Conservation (phyloP, 2,888 invertebrate species). For the Ormyrus nitidulus region DNA sequence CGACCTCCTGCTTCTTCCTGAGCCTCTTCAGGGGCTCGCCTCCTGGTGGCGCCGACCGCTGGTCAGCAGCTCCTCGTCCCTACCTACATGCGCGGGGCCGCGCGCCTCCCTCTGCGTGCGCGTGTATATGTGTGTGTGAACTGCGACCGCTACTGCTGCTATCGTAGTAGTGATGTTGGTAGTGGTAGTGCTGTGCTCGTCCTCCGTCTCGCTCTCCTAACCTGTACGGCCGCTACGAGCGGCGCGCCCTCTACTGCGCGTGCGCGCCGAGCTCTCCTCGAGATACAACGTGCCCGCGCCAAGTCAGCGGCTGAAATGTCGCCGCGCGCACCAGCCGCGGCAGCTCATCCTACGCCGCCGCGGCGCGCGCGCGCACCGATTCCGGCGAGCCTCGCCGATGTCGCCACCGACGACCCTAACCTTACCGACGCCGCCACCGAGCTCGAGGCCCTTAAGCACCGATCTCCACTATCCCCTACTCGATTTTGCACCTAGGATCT, state of each 20-base stretch:
- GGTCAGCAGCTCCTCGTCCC: neutral
- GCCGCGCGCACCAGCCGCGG: slow-evolving; percentile 20
- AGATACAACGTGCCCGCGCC: slow-evolving; percentile 49
- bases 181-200: neutral
- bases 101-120: slow-evolving; percentile 5
- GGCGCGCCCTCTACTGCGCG: neutral
- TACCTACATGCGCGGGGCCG: neutral
- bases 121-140: neutral
- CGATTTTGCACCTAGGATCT: neutral
- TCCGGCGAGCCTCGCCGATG: neutral
- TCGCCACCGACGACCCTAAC: slow-evolving; percentile 22
- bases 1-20: no score
- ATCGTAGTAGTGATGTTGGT: no score
- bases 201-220: slow-evolving; percentile 32
- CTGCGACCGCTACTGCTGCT: no score
- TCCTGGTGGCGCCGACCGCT: slow-evolving; percentile 4
- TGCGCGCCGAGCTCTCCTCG: neutral
- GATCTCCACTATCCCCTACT: neutral
- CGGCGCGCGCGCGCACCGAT: slow-evolving; percentile 14
- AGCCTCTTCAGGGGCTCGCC: neutral
- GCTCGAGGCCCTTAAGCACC: neutral
- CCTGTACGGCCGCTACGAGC: slow-evolving; percentile 27
- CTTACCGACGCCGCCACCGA: slow-evolving; percentile 22
- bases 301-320: slow-evolving; percentile 57
- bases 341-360: neutral